Conservation (phyloP, 1,140 invertebrate species). For the Bombus turneri region DNA sequence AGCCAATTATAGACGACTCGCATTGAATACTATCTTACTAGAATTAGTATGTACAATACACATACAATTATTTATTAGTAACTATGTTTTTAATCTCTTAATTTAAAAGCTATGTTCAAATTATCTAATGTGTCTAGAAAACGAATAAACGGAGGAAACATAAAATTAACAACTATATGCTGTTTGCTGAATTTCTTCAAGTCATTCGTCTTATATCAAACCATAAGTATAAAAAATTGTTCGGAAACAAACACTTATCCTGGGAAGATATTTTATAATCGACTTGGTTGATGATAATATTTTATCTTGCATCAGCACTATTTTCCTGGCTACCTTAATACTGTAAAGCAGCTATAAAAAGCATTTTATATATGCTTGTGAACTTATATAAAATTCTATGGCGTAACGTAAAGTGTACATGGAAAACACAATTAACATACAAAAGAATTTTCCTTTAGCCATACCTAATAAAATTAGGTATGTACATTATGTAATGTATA, state of each 20-base stretch:
- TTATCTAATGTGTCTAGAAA: conserved; percentile 28
- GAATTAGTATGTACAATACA: conserved; percentile 30
- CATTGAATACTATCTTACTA: conserved; percentile 42
- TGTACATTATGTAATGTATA: not conserved
- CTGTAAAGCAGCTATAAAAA: conserved; percentile 44
- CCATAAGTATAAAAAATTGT: not conserved
- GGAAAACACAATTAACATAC: conserved; percentile 22
- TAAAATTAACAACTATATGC: conserved; percentile 12
- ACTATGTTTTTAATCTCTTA: not conserved
- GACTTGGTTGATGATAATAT: not conserved
- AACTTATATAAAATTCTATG: conserved; percentile 46
- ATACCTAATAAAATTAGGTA: conserved; percentile 4
- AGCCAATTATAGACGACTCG: conserved; percentile 43
- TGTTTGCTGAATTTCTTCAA: not conserved
- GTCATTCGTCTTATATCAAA: not conserved
- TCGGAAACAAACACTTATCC: not conserved
- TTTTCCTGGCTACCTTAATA: conserved; percentile 27
- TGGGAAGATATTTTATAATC: not conserved
- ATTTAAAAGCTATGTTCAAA: not conserved
- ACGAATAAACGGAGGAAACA: conserved; percentile 15
- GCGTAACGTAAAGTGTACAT: conserved; percentile 32
- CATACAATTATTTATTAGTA: not conserved
- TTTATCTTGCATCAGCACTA: conserved; percentile 30
- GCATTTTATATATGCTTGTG: conserved; percentile 27
- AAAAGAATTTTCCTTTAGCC: conserved; percentile 8